phyloP scores from a whole-genome alignment of 2,797 vertebrate species.

The Euthynnus affinis region DNA sequence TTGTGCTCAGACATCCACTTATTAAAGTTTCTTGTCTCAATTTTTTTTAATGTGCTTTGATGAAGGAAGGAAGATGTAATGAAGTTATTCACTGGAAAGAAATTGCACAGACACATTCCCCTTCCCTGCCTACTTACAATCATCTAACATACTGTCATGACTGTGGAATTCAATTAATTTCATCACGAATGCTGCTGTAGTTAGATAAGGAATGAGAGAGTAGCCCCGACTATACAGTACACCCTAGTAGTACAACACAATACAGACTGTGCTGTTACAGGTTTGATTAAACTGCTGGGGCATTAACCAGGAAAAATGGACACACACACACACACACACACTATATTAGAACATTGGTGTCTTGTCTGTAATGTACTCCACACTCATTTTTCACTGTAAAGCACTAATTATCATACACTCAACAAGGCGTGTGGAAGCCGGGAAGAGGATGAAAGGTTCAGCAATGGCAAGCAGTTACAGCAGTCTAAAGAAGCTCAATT shows the following conservation, averaged over 20 bases:
- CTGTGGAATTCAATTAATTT: slow-evolving; percentile 9
- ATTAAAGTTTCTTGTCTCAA: slow-evolving; percentile 14
- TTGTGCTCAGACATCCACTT: slow-evolving; percentile 10
- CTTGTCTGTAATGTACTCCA: too few relatives aligned
- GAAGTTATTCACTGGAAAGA: slow-evolving; percentile 18
- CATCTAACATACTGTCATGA: slow-evolving; percentile 12
- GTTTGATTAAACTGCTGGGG: background rate
- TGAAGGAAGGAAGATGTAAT: slow-evolving; percentile 16
- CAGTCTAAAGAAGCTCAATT: too few relatives aligned
- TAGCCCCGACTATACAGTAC: background rate
- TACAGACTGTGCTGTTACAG: background rate
- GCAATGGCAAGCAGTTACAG: too few relatives aligned
- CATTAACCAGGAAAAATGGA: background rate
- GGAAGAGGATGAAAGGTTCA: too few relatives aligned
- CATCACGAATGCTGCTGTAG: background rate
- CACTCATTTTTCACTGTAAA: too few relatives aligned
- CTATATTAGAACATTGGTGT: too few relatives aligned
- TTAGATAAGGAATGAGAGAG: slow-evolving; percentile 8
- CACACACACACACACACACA: too few relatives aligned
- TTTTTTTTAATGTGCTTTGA: slow-evolving; percentile 47
- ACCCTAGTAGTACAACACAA: background rate
- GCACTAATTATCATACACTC: too few relatives aligned
- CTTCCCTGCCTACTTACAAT: background rate
- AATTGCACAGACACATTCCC: background rate
- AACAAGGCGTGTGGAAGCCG: too few relatives aligned